A percentile compares a stretch with the other conserved stretches of the same genome.
phyloP scores from a whole-genome alignment of 92 coral and sea anemone genomes.

The Ricordea florida region DNA sequence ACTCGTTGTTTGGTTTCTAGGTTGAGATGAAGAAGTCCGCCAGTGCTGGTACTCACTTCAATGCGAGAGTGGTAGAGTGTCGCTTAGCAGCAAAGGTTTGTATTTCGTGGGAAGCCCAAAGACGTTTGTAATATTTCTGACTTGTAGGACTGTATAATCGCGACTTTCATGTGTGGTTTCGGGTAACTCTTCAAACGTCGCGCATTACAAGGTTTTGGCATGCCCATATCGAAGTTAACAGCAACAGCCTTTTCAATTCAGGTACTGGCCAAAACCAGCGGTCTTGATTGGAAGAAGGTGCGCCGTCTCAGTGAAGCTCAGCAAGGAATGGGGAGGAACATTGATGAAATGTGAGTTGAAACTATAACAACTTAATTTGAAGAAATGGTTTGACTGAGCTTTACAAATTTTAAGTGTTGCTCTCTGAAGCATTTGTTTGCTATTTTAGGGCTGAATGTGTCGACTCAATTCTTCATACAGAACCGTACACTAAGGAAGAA shows the following conservation, averaged over 20 bases:
- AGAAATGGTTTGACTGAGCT: too few relatives aligned
- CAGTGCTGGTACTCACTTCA: slow-evolving; percentile 97
- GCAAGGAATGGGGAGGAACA: slow-evolving; percentile 50
- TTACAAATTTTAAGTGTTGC: neutral
- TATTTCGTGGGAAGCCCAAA: neutral
- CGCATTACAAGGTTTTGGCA: too few relatives aligned
- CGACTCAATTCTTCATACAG: slow-evolving; percentile 66
- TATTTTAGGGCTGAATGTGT: slow-evolving; percentile 72
- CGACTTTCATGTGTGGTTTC: too few relatives aligned
- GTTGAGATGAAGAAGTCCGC: slow-evolving; percentile 98
- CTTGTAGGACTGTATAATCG: too few relatives aligned
- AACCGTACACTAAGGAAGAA: slow-evolving; percentile 86
- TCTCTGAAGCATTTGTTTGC: neutral
- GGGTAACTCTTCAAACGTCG: too few relatives aligned
- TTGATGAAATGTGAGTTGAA: slow-evolving; percentile 84
- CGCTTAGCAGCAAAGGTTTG: slow-evolving; percentile 94
- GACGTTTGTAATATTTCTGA: too few relatives aligned
- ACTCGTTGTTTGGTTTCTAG: slow-evolving; percentile 24
- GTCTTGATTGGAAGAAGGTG: slow-evolving; percentile 82
- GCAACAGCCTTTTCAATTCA: slow-evolving; percentile 6
- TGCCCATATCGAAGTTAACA: too few relatives aligned
- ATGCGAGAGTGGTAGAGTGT: slow-evolving; percentile 96
- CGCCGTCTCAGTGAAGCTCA: slow-evolving; percentile 85
- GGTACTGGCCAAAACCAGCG: slow-evolving; percentile 85
- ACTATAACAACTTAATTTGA: neutral